These are phyloP conservation scores for Drosophila willistoni DNA, from an alignment of 1,140 invertebrate genomes.

Conservation along the genomic window DNA sequence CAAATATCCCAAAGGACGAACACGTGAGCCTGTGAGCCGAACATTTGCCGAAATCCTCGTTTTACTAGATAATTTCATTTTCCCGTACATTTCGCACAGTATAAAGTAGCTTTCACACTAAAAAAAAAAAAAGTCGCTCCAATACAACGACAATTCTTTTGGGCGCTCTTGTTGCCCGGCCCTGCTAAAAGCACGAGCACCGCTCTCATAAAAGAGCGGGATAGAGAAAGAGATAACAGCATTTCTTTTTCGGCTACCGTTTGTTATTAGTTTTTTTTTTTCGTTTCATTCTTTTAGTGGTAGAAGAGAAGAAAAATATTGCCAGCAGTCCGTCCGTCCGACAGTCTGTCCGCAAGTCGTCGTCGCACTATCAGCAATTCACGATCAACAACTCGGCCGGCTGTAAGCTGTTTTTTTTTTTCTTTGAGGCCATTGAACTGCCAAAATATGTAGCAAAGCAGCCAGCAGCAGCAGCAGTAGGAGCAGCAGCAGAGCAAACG, in stretches of 20 bases:
- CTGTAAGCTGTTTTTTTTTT: slow-evolving; percentile 46
- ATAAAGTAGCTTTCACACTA: too few relatives aligned
- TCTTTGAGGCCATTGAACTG: slow-evolving; percentile 68
- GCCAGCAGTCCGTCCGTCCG: slow-evolving; percentile 9
- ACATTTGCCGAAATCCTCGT: too few relatives aligned
- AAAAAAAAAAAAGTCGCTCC: too few relatives aligned
- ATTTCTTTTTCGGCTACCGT: not conserved
- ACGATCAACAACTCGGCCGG: slow-evolving; percentile 58
- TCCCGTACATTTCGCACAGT: too few relatives aligned
- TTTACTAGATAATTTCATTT: too few relatives aligned
- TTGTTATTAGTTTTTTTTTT: slow-evolving; percentile 13
- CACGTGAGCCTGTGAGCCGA: too few relatives aligned
- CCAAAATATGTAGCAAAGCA: slow-evolving; percentile 46
- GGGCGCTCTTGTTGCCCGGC: too few relatives aligned
- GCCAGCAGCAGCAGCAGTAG: slow-evolving; percentile 10
- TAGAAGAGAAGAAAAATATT: slow-evolving; percentile 6
- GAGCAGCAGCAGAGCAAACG: slow-evolving; percentile 25
- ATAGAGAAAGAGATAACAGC: not conserved
- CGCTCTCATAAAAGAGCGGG: not conserved
- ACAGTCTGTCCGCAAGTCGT: slow-evolving; percentile 6
- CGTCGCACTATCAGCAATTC: slow-evolving; percentile 64
- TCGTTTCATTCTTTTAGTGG: not conserved
- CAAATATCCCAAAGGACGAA: too few relatives aligned
- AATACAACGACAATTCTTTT: too few relatives aligned
- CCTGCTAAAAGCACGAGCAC: not conserved